Evolutionary conservation across 2,797 vertebrate genomes (phyloP).

Genomic region (Eupleurogrammus muticus): DNA sequence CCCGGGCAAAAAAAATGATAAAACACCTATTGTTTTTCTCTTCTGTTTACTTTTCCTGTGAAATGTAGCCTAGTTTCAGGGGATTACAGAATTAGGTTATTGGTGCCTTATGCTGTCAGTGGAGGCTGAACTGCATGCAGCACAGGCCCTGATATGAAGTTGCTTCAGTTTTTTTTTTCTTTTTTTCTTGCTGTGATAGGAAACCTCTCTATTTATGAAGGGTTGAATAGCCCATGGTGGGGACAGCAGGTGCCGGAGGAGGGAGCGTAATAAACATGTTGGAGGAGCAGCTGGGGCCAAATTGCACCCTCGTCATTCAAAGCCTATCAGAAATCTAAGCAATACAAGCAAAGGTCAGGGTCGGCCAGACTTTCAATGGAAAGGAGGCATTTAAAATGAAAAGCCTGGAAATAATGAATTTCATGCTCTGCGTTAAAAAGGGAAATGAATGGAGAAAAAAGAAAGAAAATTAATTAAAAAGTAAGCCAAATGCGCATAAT

Average conservation of each 20-base stretch:
- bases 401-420: conserved; percentile 70
- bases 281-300: conserved; percentile 81
- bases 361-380: conserved; percentile 66
- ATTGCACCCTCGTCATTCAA: conserved; percentile 80
- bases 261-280: conserved; percentile 73
- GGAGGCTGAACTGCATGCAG: conserved; percentile 27
- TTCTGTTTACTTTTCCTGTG: conserved; percentile 46
- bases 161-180: conserved; percentile 32
- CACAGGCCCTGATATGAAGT: conserved; percentile 34
- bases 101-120: conserved; percentile 58
- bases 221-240: conserved; percentile 58
- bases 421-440: conserved; percentile 46
- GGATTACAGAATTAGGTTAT: conserved; percentile 78
- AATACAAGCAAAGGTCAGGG: conserved; percentile 80
- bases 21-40: conserved; percentile 56
- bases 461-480: conserved; percentile 46
- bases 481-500: conserved; percentile 26
- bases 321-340: conserved; percentile 77
- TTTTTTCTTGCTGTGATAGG: conserved; percentile 36
- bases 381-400: conserved; percentile 63
- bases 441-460: conserved; percentile 28
- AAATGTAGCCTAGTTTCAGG: conserved; percentile 62
- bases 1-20: conserved; percentile 22
- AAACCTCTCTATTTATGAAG: conserved; percentile 56
- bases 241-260: conserved; percentile 78